Evolutionary conservation across 2,113 vertebrate species (phyloP), one percentile per base, ranked within the genome.

Genomic region (Misgurnus mizolepis): DNA sequence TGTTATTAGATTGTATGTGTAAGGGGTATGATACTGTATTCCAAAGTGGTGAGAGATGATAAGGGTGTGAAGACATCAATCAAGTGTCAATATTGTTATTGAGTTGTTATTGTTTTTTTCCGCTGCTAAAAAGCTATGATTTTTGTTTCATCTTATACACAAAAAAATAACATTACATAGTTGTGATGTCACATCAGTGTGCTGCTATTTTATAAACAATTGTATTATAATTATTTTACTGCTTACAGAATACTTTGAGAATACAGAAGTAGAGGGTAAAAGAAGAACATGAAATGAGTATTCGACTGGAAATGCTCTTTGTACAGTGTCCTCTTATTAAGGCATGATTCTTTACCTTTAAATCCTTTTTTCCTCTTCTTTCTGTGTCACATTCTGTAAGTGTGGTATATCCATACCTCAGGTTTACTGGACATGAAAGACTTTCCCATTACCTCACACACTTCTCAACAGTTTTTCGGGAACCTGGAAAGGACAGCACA

Each of bases 151-250:
- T 96, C 91, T 92, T 93, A 96, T 95, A 97, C 96, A 92, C 91
- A 91, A 91, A 83, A 95, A 96, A 76, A 92, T 96, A 96, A 97
- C 96, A 96, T 97, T 96, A 95, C 96, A 91, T 97, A 97, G 96
- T 96, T 95, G 96, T 98, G 96, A 96, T 96, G 95, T 98, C 96
- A 98, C 96, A 92, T 95, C 94, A 96, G 96, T 98, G 97, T 98
- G 97, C 97, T 98, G 97, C 97, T 98, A 98, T 98, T 97, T 98
- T 98, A 97, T 97, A 98, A 97, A 98, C 96, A 94, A 96, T 96
- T 97, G 96, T 97, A 97, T 92, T 93, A 92, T 98, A 98, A 93
- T 98, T 97, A 98, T 98, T 98, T 98, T 98, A 97, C 96, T 94
- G 96, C 96, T 96, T 98, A 96, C 95, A 95, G 91, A 90, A 93